Base-by-base conservation (phyloP, 2,113 vertebrate genomes). In the Nycticebus coucang region DNA sequence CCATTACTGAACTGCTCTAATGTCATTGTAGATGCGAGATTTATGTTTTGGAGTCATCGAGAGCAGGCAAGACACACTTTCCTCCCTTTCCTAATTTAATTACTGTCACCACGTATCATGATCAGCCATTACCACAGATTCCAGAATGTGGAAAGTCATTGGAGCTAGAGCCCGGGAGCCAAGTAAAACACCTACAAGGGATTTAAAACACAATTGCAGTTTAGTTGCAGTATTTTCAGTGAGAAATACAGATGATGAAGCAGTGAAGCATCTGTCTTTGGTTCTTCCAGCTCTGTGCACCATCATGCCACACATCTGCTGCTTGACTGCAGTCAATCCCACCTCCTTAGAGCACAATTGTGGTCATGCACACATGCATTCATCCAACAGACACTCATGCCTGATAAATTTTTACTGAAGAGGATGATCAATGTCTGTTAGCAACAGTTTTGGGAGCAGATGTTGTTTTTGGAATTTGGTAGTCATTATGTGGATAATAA, bases 401-500 rank as follows among this genome's bases (percentile, higher is more conserved):
- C 84, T 81, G 55, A 22, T 66, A 74, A 88, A 72, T 89, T 93
- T 89, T 93, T 87, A 60, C 81, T 57, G 18, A 68, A 59, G 80
- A 53, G 72, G 50, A 41, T 45, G 72, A 62, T 72, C 53, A 13
- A 1, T 90, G 77, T 78, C 87, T 93, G 80, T 83, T 84, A 89
- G 68, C n/a, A 71, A 89, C 75, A 88, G 90, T 77, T 88, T 89
- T 81, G 45, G 62, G 68, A 91, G 60, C 96, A 95, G 96, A 91
- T 91, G 89, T 87, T 90, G 35, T 82, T 89, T 96, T 68, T 0
- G 4, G 77, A 92, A 87, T 37, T 64, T 84, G 30, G 37, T 89
- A 89, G 79, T 50, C 72, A 80, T 92, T 84, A 19, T 71, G 64
- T 4, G 3, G 77, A 87, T 80, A 64, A 71, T 79, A 93, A 77